Evolutionary conservation across 2,888 invertebrate genomes (phyloP).

Genomic region (Gnatocerus cornutus): DNA sequence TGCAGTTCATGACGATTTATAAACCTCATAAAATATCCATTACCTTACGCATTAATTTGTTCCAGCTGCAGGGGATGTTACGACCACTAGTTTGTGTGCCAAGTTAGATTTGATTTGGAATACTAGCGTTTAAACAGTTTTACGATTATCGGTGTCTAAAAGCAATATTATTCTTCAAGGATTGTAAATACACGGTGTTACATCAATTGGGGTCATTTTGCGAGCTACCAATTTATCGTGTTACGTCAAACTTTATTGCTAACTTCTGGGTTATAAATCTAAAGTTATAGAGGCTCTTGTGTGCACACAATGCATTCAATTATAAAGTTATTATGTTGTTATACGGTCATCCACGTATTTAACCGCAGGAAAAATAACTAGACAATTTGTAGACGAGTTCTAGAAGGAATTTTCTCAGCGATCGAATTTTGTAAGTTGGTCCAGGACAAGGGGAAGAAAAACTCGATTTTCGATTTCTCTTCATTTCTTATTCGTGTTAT

Average conservation of each 20-base stretch:
- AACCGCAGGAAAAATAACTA: slow-evolving; percentile 15
- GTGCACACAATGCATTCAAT: slow-evolving; percentile 10
- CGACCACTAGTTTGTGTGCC: too few species aligned
- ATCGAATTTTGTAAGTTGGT: too few species aligned
- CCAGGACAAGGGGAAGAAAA: too few species aligned
- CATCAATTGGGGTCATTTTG: slow-evolving; percentile 45
- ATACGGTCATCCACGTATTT: slow-evolving; percentile 18
- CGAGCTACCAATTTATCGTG: slow-evolving; percentile 38
- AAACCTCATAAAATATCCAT: slow-evolving; percentile 4
- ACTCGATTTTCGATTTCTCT: too few species aligned
- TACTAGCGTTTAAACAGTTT: too few species aligned
- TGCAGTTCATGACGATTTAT: background rate
- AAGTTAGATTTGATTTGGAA: too few species aligned
- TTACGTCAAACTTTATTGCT: slow-evolving; percentile 40
- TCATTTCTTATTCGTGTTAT: too few species aligned
- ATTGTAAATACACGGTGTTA: slow-evolving; percentile 1
- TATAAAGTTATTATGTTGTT: slow-evolving; percentile 1
- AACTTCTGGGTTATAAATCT: slow-evolving; percentile 38
- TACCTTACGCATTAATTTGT: slow-evolving; percentile 1
- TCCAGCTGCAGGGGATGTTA: too few species aligned
- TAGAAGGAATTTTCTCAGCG: too few species aligned
- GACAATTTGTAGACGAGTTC: background rate
- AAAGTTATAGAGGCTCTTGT: slow-evolving; percentile 29
- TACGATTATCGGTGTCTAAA: background rate
- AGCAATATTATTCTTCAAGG: background rate